Evolutionary conservation across 2,797 vertebrate species (phyloP), one percentile per base, ranked within the genome.

Genomic region (Margarornis squamiger): DNA sequence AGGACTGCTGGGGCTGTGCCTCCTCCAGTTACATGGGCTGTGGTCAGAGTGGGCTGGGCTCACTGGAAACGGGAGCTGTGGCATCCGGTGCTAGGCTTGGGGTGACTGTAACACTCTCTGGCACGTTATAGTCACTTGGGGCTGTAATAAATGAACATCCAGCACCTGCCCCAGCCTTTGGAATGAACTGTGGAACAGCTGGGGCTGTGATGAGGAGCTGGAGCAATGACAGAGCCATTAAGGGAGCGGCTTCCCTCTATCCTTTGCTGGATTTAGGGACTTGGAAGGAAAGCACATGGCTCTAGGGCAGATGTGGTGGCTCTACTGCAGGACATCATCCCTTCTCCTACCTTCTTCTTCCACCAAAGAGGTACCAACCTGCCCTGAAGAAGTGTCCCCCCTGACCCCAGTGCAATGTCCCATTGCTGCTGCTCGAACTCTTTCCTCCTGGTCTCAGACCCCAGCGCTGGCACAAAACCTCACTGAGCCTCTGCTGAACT

Each of bases 391-490:
- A 49, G 32, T 7, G 34, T 62, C 15, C 36, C 15, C 7, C 6
- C 29, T 58, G 79, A 13, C 11, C 52, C 32, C 13, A 2, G 1
- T 55, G 17, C 19, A 29, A 10, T 4, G 12, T 51, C 36, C 45
- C 19, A 2, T 3, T 49, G 41, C 1, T 1, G 1, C 78, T 63
- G 36, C 41, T 72, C 30, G 5, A 2, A 14, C 54, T 9, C 52
- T 20, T 55, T 26, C 19, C 54, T n/a, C 13, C 39, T n/a, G 48
- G 13, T 84, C 45, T 86, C 66, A 41, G 70, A 39, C 21, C n/a
- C 27, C 57, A 38, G 72, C 19, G 3, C 1, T 4, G 5, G 39
- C 57, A 20, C 0, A 1, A 10, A 13, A 5, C 5, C 0, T 6
- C 48, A 3, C 55, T 58, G 81, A 80, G 36, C 52, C 39, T 34